Evolutionary conservation across 1,140 invertebrate species (phyloP).

Genomic region (Zaprionus africanus): DNA sequence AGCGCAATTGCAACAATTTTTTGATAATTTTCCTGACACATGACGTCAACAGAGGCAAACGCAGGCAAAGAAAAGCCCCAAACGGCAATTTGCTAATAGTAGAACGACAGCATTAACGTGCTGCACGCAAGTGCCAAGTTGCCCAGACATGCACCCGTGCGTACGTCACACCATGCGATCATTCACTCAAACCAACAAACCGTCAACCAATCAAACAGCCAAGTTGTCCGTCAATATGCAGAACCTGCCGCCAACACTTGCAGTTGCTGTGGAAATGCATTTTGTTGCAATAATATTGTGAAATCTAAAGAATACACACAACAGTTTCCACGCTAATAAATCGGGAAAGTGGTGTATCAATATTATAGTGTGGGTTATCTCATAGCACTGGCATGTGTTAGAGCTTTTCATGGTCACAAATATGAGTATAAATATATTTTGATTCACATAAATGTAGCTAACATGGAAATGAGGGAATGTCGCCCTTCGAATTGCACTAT

Average conservation of each 20-base stretch:
- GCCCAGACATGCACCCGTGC: constrained; percentile 1
- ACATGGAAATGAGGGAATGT: background rate
- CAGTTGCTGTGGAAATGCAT: constrained; percentile 3
- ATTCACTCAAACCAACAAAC: background rate
- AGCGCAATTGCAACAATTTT: constrained; percentile 17
- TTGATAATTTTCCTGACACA: constrained; percentile 38
- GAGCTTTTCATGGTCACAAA: background rate
- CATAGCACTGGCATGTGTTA: background rate
- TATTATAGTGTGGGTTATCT: background rate
- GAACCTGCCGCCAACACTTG: background rate
- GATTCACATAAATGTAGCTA: background rate
- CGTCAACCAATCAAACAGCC: constrained; percentile 9
- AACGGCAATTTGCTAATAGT: constrained; percentile 21
- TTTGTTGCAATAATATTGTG: constrained; percentile 17
- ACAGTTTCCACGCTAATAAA: constrained; percentile 1
- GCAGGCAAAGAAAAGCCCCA: constrained; percentile 19
- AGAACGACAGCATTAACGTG: constrained; percentile 44
- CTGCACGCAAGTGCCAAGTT: constrained; percentile 10
- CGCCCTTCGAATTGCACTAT: background rate
- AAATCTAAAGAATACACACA: background rate
- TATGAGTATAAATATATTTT: background rate
- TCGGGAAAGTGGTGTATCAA: background rate
- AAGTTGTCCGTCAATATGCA: background rate
- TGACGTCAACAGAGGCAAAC: constrained; percentile 19
- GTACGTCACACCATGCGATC: constrained; percentile 7